Base-by-base conservation (phyloP, 1,140 invertebrate species). In the Eubasilissa regina region DNA sequence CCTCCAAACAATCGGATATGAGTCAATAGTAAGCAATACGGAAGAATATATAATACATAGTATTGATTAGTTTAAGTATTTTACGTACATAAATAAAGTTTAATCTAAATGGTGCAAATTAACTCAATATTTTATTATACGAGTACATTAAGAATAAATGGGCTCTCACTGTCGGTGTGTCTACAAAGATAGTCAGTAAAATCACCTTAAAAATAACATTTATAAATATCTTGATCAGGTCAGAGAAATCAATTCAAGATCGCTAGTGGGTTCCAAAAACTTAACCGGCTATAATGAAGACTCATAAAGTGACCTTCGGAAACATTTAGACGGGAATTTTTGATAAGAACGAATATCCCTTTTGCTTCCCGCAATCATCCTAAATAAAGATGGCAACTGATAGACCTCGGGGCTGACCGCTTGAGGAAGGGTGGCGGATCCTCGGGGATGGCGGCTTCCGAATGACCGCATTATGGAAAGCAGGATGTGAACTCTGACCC, bases 391-490 rank as follows among this genome's bases (percentile, higher is more conserved):
- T 74, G 7, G 72, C 51, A 55, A 55, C 51, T 56, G 72, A 74
- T 74, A 56, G 45, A 74, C 51, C 15, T 60, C 13, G 10, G n/a
- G n/a, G 19, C 4, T 25, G 45, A 55, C 45, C 43, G 21, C 35
- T 64, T 25, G n/a, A 48, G 9, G n/a, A 48, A 70, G 66, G 66
- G 66, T 47, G 66, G 19, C 10, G 66, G n/a, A 10, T 48, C 43
- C 43, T 47, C 9, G 15, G 43, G 66, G 66, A 47, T 44, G 72
- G 13, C 25, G 72, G 35, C n/a, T 19, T 43, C 72, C 51, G 51
- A 74, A 74, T 58, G 72, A 74, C 72, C 72, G 72, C 72, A 74
- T 74, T 74, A 74, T 74, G 72, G 51, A 55, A 74, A 74, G 0
- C 11, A 58, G 72, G 51, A 35, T 25, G 47, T 53, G 48, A 58